These are phyloP conservation scores for Nematostella vectensis DNA, from an alignment of 92 coral and sea anemone species.

Conservation along the genomic window DNA sequence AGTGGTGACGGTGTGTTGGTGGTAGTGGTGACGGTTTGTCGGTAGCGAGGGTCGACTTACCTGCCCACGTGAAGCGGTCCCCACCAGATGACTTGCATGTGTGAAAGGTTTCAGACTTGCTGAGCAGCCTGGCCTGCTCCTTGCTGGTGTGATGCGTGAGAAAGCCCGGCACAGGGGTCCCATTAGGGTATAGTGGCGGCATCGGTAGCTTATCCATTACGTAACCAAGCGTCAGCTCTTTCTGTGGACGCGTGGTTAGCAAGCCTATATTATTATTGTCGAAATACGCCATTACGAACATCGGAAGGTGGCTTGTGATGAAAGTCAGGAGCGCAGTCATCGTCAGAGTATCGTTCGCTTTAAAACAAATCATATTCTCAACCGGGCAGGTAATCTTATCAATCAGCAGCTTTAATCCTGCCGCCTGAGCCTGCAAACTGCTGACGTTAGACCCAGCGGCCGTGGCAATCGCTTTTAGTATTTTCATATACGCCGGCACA, in stretches of 20 bases:
- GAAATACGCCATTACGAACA: conserved; percentile 26
- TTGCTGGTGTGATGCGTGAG: conserved; percentile 30
- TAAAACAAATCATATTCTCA: conserved; percentile 21
- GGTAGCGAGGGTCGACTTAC: conserved; percentile 18
- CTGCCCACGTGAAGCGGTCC: conserved; percentile 53
- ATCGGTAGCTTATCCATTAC: conserved; percentile 40
- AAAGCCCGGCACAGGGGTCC: conserved; percentile 49
- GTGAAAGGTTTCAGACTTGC: conserved; percentile 27
- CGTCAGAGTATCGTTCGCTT: neutral
- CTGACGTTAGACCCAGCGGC: neutral
- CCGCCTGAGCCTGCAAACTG: neutral
- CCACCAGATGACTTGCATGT: conserved; percentile 46
- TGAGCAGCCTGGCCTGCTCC: conserved; percentile 18
- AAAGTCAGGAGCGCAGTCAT: conserved; percentile 22
- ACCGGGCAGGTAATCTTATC: conserved; percentile 34
- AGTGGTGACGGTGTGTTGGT: too few species aligned
- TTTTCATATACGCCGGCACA: conserved; percentile 7
- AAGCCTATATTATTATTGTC: conserved; percentile 50
- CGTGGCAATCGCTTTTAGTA: conserved; percentile 1
- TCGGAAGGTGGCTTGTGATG: conserved; percentile 28
- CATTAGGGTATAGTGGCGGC: conserved; percentile 27
- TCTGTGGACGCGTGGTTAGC: conserved; percentile 51
- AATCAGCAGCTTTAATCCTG: conserved; percentile 2
- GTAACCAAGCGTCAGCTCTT: conserved; percentile 68
- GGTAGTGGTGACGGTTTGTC: neutral